A percentile compares a stretch with the other conserved stretches of the same genome.
Evolutionary conservation across 2,888 invertebrate genomes (phyloP).

Genomic region (Cylloceria caligata): DNA sequence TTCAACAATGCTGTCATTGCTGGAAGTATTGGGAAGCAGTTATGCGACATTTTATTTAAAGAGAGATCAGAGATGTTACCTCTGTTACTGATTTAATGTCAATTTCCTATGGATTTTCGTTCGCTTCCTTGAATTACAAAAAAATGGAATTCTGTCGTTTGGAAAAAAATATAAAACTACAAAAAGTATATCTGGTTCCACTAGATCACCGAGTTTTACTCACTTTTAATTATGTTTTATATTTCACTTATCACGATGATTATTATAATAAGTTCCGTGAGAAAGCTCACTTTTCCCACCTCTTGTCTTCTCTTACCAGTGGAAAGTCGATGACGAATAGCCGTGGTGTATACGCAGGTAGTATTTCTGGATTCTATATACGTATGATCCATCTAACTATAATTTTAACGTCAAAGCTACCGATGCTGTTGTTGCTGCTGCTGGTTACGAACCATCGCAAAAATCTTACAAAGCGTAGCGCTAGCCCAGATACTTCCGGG

Average conservation of each 20-base stretch:
- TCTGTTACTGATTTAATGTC: not conserved
- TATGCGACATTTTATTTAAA: too few species aligned
- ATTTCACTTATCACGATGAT: not conserved
- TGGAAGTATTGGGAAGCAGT: too few species aligned
- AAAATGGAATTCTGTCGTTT: not conserved
- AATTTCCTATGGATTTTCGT: not conserved
- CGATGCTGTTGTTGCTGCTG: not conserved
- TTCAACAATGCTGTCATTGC: too few species aligned
- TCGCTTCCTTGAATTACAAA: not conserved
- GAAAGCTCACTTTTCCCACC: conserved; percentile 36
- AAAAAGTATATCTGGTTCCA: not conserved
- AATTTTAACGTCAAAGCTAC: conserved; percentile 39
- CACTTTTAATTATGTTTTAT: not conserved
- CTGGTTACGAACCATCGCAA: conserved; percentile 19
- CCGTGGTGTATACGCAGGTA: conserved; percentile 11
- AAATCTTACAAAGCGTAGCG: conserved; percentile 53
- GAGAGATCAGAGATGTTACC: too few species aligned
- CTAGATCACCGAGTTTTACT: not conserved
- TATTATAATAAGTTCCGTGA: conserved; percentile 41
- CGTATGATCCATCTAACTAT: conserved; percentile 31
- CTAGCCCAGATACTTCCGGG: conserved; percentile 56
- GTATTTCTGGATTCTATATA: conserved; percentile 23
- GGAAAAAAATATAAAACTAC: not conserved
- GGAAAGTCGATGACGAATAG: conserved; percentile 46
- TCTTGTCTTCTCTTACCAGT: conserved; percentile 20